phyloP scores from a whole-genome alignment of 1,140 invertebrate species.

The Metopolophium dirhodum region DNA sequence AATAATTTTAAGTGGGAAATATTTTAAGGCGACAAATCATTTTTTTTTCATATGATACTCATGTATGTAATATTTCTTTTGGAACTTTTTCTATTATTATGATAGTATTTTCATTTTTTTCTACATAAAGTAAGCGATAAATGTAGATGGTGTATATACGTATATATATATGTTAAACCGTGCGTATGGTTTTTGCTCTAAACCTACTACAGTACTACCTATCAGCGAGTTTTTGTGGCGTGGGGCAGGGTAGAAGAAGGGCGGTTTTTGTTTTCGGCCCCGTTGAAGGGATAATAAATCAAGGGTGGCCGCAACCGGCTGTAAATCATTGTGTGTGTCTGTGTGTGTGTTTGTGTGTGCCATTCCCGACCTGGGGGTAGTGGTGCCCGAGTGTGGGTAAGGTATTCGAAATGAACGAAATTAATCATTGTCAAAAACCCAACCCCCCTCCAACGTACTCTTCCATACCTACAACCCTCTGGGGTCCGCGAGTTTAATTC shows the following conservation, averaged over 20 bases:
- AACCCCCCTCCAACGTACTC: background rate
- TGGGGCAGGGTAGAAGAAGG: background rate
- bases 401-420: slow-evolving; percentile 54
- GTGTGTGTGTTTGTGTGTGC: slow-evolving; percentile 18
- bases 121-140: background rate
- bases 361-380: slow-evolving; percentile 23
- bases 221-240: background rate
- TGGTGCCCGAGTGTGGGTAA: background rate
- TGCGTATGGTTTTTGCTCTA: slow-evolving; percentile 36
- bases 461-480: background rate
- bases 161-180: background rate
- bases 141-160: background rate
- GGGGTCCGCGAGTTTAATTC: slow-evolving; percentile 40
- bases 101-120: slow-evolving; percentile 11
- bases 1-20: background rate
- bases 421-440: slow-evolving; percentile 54
- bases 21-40: background rate
- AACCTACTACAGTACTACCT: slow-evolving; percentile 22
- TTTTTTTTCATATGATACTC: background rate
- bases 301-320: slow-evolving; percentile 52
- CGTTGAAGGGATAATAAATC: slow-evolving; percentile 55
- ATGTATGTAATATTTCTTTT: background rate
- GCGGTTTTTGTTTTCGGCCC: slow-evolving; percentile 50
- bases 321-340: slow-evolving; percentile 46
- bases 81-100: slow-evolving; percentile 23